A percentile compares a stretch with the other conserved stretches of the same genome.
phyloP scores from a whole-genome alignment of 2,797 vertebrate species.

The Diglossa cyanea region DNA sequence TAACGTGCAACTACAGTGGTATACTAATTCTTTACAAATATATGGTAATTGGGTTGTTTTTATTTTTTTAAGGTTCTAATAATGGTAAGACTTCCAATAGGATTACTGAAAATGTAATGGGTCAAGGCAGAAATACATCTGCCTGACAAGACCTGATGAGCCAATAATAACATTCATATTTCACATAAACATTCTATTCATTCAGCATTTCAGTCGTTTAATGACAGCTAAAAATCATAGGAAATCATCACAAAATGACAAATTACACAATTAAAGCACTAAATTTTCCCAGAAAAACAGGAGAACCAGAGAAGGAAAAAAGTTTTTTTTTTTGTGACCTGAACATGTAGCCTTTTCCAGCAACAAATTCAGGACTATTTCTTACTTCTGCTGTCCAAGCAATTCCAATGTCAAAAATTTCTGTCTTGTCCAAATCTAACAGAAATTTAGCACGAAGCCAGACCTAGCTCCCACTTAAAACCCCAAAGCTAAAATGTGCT shows the following conservation, averaged over 20 bases:
- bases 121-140: conserved; percentile 32
- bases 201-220: conserved; percentile 11
- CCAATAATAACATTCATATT: conserved; percentile 8
- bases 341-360: neutral
- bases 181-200: neutral
- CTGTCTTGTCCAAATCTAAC: neutral
- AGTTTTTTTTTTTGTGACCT: neutral
- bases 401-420: neutral
- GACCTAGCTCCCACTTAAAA: neutral
- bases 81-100: neutral
- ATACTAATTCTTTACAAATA: neutral
- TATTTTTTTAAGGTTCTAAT: neutral
- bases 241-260: conserved; percentile 37
- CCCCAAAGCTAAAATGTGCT: neutral
- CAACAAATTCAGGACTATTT: neutral
- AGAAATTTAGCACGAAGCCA: neutral
- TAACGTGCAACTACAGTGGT: neutral
- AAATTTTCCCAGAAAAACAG: conserved; percentile 1
- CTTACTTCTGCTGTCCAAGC: neutral
- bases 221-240: conserved; percentile 25
- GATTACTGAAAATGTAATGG: conserved; percentile 2
- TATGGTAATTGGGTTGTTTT: neutral
- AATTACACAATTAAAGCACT: neutral
- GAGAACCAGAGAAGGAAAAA: neutral
- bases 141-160: neutral